Base-by-base conservation (phyloP, 2,888 invertebrate genomes). In the Andrena bucephala region DNA sequence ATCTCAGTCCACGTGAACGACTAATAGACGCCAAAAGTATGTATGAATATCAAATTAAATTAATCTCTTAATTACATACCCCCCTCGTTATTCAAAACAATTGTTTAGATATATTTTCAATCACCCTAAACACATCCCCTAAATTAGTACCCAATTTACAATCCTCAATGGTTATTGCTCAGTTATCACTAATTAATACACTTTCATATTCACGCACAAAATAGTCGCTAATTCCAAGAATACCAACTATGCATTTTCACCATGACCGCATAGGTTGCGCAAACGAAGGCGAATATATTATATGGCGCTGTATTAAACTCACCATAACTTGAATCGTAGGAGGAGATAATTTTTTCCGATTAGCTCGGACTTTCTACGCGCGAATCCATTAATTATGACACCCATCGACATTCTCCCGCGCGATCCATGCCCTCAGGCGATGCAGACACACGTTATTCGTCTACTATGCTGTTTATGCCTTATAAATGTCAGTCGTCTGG, bases 1-100 rank as follows among this genome's bases (percentile, higher is more conserved):
- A 99, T 94, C 95, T 98, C 85, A 97, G 97, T 88, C 98, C 98
- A 0, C 95, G 98, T 57, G 98, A 98, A 94, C 95, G 98, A 87
- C 95, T 98, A 84, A 98, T 98, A 89, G 98, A 99, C 94, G 98
- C 98, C 69, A 98, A 98, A 95, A 98, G 98, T 98, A 94, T 95
- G 96, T 95, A 75, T 42, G 24, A 13, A 42, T 33, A n/a, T 50
- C 16, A 50, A 8, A 4, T 16, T 67, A 7, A 8, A 62, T 29
- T 31, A 16, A n/a, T 54, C 36, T 50, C 10, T 50, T 33, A 20
- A 31, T n/a, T 33, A 10, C 42, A 20, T 20, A 20, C 20, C n/a
- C 20, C 20, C 20, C 20, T 20, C 8, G 2, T n/a, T 24, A 54
- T 29, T 31, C 5, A 31, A 0, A 13, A 59, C 16, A 59, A 27